phyloP scores from a whole-genome alignment of 2,888 invertebrate genomes.

The Trissolcus brochymenae region DNA sequence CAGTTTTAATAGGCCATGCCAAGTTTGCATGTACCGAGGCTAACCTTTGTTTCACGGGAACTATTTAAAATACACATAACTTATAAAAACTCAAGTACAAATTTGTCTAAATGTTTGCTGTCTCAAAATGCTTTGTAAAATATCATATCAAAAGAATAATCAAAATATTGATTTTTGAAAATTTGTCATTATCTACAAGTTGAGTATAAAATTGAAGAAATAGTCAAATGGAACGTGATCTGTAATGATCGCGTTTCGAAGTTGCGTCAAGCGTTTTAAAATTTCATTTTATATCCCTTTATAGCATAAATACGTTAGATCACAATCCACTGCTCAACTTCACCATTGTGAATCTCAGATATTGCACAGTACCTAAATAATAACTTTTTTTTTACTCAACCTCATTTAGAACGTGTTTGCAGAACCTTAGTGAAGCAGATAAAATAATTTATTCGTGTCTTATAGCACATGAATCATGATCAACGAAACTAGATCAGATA shows the following conservation, averaged over 20 bases:
- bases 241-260: conserved; percentile 10
- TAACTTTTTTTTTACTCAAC: background rate
- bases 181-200: conserved; percentile 57
- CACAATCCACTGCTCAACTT: background rate
- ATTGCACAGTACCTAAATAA: conserved; percentile 12
- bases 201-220: conserved; percentile 32
- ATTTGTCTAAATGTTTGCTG: conserved; percentile 22
- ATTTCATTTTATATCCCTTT: background rate
- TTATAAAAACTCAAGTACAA: conserved; percentile 40
- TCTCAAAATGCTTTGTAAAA: conserved; percentile 50
- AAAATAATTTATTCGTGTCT: background rate
- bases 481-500: conserved; percentile 2
- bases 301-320: background rate
- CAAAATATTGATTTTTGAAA: conserved; percentile 46
- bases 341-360: background rate
- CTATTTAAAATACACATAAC: conserved; percentile 41
- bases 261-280: background rate
- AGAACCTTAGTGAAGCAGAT: background rate
- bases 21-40: too few species aligned
- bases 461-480: background rate
- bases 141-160: conserved; percentile 41
- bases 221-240: conserved; percentile 24
- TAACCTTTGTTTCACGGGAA: background rate
- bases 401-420: background rate
- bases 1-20: too few species aligned